Conservation (phyloP, 2,113 vertebrate species). For the Oreochromis spilurus region DNA sequence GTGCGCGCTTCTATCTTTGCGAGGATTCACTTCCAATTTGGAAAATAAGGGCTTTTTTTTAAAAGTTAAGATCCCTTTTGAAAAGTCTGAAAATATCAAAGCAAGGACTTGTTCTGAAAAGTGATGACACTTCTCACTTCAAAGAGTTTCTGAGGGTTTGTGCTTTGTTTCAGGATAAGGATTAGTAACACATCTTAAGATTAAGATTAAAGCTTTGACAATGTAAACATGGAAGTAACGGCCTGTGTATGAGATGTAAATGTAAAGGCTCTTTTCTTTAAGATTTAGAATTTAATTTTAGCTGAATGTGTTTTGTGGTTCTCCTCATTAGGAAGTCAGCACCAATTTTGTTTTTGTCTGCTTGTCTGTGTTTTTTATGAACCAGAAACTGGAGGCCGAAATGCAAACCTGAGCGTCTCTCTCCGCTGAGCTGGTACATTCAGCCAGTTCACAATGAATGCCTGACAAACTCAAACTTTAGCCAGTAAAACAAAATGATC, state of each 20-base stretch:
- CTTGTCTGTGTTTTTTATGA: not conserved
- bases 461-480: conserved; percentile 62
- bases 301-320: not conserved
- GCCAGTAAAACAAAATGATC: conserved; percentile 53
- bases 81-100: not conserved
- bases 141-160: not conserved
- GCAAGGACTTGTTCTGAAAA: not conserved
- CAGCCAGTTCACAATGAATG: conserved; percentile 61
- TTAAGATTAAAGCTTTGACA: not conserved
- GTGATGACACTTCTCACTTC: not conserved
- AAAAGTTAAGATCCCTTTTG: not conserved
- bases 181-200: not conserved
- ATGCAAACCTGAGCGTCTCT: conserved; percentile 26
- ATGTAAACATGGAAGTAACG: not conserved
- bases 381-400: not conserved
- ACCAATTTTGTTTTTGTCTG: not conserved
- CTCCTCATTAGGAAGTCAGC: conserved; percentile 8
- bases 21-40: not conserved
- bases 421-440: conserved; percentile 62
- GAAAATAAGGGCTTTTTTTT: not conserved
- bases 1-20: not conserved
- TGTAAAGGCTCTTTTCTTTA: not conserved
- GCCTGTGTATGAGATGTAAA: not conserved
- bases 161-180: not conserved
- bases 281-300: not conserved